A percentile compares a stretch with the other conserved stretches of the same genome.
These are phyloP conservation scores for Euphonia xanthogaster DNA, from an alignment of 2,797 vertebrate species.

Conservation along the genomic window DNA sequence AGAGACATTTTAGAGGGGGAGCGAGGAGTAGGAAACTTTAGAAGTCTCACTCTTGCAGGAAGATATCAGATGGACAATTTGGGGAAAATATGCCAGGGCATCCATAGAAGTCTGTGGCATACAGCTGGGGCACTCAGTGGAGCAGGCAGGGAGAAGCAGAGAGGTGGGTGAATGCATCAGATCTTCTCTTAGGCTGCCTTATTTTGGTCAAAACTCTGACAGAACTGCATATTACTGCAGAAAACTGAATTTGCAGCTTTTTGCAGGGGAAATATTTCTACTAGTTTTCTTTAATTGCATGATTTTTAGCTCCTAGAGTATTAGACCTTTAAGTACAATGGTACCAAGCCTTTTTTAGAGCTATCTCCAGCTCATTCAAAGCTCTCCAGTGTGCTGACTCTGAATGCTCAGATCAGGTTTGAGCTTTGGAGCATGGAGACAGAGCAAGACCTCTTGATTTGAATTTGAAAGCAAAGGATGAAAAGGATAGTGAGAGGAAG, in stretches of 20 bases:
- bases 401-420: background rate
- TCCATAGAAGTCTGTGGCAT: background rate
- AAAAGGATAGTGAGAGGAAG: background rate
- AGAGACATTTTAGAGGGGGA: fast-evolving
- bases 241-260: background rate
- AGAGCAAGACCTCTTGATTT: background rate
- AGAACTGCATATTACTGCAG: background rate
- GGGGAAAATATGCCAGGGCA: background rate
- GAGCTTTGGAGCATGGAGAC: background rate
- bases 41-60: background rate
- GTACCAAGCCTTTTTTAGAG: background rate
- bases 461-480: background rate
- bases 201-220: background rate
- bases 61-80: background rate
- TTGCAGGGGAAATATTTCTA: background rate
- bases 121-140: fast-evolving
- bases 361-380: background rate
- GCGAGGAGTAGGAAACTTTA: background rate
- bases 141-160: background rate
- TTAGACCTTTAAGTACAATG: background rate
- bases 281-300: background rate
- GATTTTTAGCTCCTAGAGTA: background rate
- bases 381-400: background rate
- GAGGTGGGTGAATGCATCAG: background rate
- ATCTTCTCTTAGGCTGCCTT: background rate